A percentile compares a stretch with the other conserved stretches of the same genome.
Evolutionary conservation across 64 coral and sea anemone species (phyloP).

Genomic region (Astreopora myriophthalma): DNA sequence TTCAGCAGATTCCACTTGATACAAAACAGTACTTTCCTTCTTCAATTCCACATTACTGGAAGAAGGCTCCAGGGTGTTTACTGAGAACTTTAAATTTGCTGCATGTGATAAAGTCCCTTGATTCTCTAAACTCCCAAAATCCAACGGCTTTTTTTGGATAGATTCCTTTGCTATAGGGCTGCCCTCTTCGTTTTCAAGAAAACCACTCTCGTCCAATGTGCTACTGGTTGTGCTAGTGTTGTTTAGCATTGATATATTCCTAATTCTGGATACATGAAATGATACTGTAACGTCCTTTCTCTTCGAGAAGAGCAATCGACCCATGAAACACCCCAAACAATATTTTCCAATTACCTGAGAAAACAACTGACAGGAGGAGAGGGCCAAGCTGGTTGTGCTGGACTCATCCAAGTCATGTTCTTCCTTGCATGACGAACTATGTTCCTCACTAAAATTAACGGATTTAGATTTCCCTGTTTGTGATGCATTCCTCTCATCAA

Average conservation of each 20-base stretch:
- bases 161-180: not conserved
- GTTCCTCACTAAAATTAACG: not conserved
- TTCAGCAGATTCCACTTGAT: not conserved
- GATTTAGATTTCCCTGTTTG: not conserved
- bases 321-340: slow-evolving; percentile 42
- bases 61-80: not conserved
- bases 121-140: not conserved
- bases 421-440: not conserved
- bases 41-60: not conserved
- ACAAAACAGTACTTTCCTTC: not conserved
- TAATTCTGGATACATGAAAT: not conserved
- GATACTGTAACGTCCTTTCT: slow-evolving; percentile 1
- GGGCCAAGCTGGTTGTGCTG: slow-evolving; percentile 4
- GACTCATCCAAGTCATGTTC: not conserved
- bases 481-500: not conserved
- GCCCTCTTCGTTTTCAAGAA: not conserved
- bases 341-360: slow-evolving; percentile 53
- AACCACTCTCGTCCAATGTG: not conserved
- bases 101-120: not conserved
- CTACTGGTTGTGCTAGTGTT: not conserved
- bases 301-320: slow-evolving; percentile 39
- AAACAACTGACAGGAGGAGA: slow-evolving; percentile 47
- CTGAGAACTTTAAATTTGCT: not conserved
- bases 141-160: not conserved
- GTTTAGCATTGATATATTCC: not conserved